Evolutionary conservation across 2,797 vertebrate species (phyloP).

Genomic region (Sebastes iracundus): DNA sequence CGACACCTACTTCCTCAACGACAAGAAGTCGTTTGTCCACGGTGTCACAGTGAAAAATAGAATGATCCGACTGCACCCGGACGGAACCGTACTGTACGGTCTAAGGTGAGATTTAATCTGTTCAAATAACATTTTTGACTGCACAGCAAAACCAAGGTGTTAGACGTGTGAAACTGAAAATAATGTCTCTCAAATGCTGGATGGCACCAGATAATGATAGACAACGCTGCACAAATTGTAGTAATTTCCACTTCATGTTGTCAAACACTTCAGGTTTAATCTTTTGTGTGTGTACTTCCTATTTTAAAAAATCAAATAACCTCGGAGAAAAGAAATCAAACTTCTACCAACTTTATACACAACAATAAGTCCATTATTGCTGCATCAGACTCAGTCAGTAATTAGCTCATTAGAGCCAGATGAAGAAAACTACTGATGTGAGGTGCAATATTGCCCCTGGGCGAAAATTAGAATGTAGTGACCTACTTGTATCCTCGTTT

Average conservation of each 20-base stretch:
- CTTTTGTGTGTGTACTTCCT: background rate
- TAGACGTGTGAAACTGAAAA: background rate
- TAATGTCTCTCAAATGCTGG: background rate
- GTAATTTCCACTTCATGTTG: slow-evolving; percentile 7
- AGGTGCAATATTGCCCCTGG: slow-evolving; percentile 40
- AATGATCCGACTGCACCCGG: slow-evolving; percentile 98
- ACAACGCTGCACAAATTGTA: background rate
- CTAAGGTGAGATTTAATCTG: slow-evolving; percentile 87
- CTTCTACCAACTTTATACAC: slow-evolving; percentile 8
- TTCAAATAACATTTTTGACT: background rate
- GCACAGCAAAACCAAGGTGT: background rate
- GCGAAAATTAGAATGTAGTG: slow-evolving; percentile 32
- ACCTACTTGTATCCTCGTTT: slow-evolving; percentile 57
- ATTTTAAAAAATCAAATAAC: slow-evolving; percentile 21
- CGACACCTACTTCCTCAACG: slow-evolving; percentile 98
- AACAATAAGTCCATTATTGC: slow-evolving; percentile 40
- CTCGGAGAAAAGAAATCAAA: background rate
- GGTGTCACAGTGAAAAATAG: slow-evolving; percentile 99
- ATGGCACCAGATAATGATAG: background rate
- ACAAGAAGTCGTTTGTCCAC: slow-evolving; percentile 98
- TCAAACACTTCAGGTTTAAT: background rate
- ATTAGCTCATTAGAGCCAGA: slow-evolving; percentile 60
- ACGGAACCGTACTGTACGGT: slow-evolving; percentile 95
- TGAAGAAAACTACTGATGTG: slow-evolving; percentile 57
- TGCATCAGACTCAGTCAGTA: slow-evolving; percentile 27